Conservation (phyloP, 1,140 invertebrate species). For the Cherax quadricarinatus region DNA sequence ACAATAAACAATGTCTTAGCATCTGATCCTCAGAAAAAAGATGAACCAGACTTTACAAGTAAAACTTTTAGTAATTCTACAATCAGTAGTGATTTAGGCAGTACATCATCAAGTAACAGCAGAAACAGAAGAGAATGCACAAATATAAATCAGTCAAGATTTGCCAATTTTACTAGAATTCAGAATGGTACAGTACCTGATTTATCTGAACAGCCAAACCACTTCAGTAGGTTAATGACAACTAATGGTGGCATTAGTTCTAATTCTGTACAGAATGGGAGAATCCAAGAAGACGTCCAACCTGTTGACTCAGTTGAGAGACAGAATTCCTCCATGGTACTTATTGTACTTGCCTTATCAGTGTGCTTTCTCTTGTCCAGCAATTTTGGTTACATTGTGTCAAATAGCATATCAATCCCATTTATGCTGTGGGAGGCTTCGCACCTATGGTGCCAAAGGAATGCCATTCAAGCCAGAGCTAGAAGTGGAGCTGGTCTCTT, state of each 20-base stretch:
- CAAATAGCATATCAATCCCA: conserved; percentile 46
- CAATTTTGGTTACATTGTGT: conserved; percentile 43
- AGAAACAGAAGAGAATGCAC: background rate
- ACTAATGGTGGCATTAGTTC: conserved; percentile 10
- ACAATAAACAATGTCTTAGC: background rate
- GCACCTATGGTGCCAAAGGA: conserved; percentile 39
- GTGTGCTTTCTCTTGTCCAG: conserved; percentile 29
- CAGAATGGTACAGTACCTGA: conserved; percentile 36
- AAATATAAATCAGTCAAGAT: background rate
- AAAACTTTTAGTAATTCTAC: background rate
- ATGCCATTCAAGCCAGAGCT: conserved; percentile 12
- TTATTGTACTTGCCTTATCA: conserved; percentile 36
- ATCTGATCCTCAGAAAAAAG: background rate
- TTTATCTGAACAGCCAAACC: conserved; percentile 30
- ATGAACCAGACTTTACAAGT: background rate
- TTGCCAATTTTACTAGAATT: conserved; percentile 1
- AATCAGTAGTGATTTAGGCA: background rate
- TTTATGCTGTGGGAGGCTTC: conserved; percentile 48
- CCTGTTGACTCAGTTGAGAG: background rate
- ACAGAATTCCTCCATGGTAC: conserved; percentile 19
- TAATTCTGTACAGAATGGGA: background rate
- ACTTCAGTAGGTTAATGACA: conserved; percentile 31
- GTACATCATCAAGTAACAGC: background rate
- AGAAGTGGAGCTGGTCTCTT: conserved; percentile 29
- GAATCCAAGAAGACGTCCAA: background rate